A percentile compares a stretch with the other conserved stretches of the same genome.
phyloP scores from a whole-genome alignment of 2,113 vertebrate genomes.

The Tupaia chinensis region DNA sequence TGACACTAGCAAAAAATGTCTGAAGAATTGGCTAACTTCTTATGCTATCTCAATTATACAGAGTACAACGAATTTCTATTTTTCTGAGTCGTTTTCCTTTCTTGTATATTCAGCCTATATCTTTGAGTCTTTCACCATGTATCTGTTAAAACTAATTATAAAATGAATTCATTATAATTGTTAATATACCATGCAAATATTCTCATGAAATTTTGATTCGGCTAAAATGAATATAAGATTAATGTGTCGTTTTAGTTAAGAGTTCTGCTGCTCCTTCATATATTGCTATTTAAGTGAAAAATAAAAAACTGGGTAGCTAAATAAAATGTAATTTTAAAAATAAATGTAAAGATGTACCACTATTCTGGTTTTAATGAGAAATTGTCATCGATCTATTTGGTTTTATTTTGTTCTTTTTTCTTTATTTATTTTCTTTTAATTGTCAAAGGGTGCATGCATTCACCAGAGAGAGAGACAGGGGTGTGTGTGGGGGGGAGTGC shows the following conservation, averaged over 20 bases:
- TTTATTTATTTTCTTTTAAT: constrained; percentile 18
- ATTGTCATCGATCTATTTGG: constrained; percentile 5
- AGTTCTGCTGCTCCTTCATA: not conserved
- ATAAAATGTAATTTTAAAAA: not conserved
- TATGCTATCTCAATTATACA: not conserved
- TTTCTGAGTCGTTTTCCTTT: not conserved
- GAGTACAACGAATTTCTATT: not conserved
- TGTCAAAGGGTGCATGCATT: too few species aligned
- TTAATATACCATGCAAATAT: not conserved
- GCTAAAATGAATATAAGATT: constrained; percentile 34
- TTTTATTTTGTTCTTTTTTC: constrained; percentile 50
- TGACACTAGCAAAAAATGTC: not conserved
- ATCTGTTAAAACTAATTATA: constrained; percentile 18
- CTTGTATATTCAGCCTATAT: not conserved
- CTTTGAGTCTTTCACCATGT: not conserved
- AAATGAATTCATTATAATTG: not conserved
- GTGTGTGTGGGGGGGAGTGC: too few species aligned
- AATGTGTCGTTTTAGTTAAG: not conserved
- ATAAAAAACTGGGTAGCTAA: not conserved
- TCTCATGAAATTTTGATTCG: constrained; percentile 57
- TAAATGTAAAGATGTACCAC: not conserved
- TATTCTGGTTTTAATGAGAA: not conserved
- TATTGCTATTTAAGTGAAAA: constrained; percentile 41
- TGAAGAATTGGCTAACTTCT: not conserved
- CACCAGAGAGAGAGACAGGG: too few species aligned